Evolutionary conservation across 2,113 vertebrate species (phyloP).

Genomic region (Nibea albiflora): DNA sequence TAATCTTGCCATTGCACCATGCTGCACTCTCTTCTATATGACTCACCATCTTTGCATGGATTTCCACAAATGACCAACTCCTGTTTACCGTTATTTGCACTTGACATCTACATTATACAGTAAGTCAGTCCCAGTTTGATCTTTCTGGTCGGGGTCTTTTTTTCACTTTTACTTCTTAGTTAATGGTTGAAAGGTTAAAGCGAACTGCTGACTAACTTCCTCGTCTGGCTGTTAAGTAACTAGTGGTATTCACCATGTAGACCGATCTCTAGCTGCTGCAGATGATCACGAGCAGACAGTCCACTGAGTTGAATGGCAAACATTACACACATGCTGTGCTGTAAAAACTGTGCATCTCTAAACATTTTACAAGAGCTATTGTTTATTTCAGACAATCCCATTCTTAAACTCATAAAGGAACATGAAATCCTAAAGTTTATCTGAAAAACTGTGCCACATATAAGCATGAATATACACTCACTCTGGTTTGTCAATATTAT

Average conservation of each 20-base stretch:
- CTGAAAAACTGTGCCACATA: background rate
- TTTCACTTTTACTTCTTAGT: background rate
- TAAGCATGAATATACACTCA: background rate
- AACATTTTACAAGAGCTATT: too few relatives aligned
- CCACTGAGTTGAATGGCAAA: background rate
- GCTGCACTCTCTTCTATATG: background rate
- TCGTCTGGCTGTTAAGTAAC: slow-evolving; percentile 25
- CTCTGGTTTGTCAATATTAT: background rate
- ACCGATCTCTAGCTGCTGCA: background rate
- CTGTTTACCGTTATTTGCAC: background rate
- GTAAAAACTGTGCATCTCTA: background rate
- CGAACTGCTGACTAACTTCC: slow-evolving; percentile 31
- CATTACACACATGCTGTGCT: background rate
- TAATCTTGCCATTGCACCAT: background rate
- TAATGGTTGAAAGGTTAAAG: background rate
- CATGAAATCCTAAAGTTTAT: background rate
- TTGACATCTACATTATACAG: background rate
- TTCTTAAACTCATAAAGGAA: too few relatives aligned
- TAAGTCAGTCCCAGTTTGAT: background rate
- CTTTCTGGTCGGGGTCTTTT: background rate
- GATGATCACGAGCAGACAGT: background rate
- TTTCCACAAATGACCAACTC: background rate
- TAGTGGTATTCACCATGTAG: background rate
- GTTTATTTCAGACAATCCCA: too few relatives aligned
- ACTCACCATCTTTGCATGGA: background rate